Evolutionary conservation across 37 sponge, comb jelly and placozoan species (phyloP).

Genomic region (Bolinopsis microptera): DNA sequence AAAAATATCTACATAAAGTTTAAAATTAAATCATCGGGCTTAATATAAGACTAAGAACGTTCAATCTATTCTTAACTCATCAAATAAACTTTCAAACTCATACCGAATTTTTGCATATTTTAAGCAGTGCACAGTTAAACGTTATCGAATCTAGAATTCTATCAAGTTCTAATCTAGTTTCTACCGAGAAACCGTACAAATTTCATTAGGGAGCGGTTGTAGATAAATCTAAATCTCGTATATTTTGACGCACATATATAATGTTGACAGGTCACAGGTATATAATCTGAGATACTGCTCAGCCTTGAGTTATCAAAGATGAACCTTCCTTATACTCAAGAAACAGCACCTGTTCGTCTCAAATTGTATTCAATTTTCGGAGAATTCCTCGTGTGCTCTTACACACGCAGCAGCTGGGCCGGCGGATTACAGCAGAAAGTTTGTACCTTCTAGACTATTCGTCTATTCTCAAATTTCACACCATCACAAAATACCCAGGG

Average conservation of each 20-base stretch:
- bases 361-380: not conserved
- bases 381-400: too few relatives aligned
- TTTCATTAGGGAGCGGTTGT: not conserved
- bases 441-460: not conserved
- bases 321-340: not conserved
- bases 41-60: too few relatives aligned
- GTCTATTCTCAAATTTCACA: not conserved
- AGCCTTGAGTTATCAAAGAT: not conserved
- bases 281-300: not conserved
- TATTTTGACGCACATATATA: not conserved
- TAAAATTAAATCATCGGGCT: too few relatives aligned
- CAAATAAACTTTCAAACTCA: not conserved
- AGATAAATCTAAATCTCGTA: not conserved
- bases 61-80: too few relatives aligned
- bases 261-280: not conserved
- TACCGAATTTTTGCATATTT: not conserved
- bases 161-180: not conserved
- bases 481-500: not conserved
- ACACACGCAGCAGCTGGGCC: not conserved
- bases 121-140: not conserved
- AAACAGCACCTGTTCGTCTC: not conserved
- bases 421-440: not conserved
- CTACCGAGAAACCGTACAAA: not conserved
- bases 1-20: too few relatives aligned
- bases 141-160: too few relatives aligned